Conservation (phyloP, 2,888 invertebrate species). For the Trissoscelio sp. region DNA sequence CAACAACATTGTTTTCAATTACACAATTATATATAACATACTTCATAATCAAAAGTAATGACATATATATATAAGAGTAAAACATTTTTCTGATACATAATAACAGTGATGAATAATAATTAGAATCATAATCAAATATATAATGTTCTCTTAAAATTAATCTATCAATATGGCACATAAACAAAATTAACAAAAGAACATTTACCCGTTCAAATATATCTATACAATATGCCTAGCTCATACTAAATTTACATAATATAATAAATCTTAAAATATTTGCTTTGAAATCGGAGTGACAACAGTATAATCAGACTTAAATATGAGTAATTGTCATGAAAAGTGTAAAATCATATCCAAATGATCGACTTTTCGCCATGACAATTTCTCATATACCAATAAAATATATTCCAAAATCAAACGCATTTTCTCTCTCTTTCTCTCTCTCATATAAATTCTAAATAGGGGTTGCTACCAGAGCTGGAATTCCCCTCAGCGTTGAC, state of each 20-base stretch:
- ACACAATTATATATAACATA: not conserved
- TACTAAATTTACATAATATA: slow-evolving; percentile 29
- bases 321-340: slow-evolving; percentile 50
- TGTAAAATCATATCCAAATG: slow-evolving; percentile 22
- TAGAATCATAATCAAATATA: no score
- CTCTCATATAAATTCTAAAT: slow-evolving; percentile 44
- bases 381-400: slow-evolving; percentile 74
- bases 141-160: slow-evolving; percentile 25
- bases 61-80: not conserved
- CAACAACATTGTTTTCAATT: slow-evolving; percentile 9
- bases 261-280: slow-evolving; percentile 52
- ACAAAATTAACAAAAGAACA: slow-evolving; percentile 26
- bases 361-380: slow-evolving; percentile 41
- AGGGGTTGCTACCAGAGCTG: slow-evolving; percentile 71
- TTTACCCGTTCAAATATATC: not conserved
- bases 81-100: no score
- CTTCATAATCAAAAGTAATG: not conserved
- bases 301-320: slow-evolving; percentile 59
- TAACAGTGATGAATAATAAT: no score
- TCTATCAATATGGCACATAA: slow-evolving; percentile 48
- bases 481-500: slow-evolving; percentile 65
- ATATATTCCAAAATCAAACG: slow-evolving; percentile 76
- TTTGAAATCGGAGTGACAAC: slow-evolving; percentile 56
- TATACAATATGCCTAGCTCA: slow-evolving; percentile 58
- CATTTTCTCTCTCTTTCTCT: slow-evolving; percentile 35